These are phyloP conservation scores for Tribolium madens DNA, from an alignment of 1,140 invertebrate species.

Conservation along the genomic window DNA sequence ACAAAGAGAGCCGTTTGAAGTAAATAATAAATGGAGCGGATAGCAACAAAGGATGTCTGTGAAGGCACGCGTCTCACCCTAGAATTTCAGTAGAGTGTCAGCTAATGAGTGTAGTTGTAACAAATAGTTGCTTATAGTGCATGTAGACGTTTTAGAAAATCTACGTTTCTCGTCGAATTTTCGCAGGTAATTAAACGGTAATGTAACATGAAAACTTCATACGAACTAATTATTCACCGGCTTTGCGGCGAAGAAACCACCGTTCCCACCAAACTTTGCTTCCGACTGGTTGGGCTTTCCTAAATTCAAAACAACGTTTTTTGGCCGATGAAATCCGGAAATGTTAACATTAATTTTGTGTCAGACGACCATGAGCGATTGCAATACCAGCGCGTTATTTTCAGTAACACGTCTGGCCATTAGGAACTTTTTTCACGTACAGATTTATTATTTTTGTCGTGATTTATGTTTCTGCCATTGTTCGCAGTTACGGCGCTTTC, in stretches of 20 bases:
- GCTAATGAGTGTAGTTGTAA: conserved; percentile 26
- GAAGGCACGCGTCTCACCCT: conserved; percentile 30
- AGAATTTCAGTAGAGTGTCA: conserved; percentile 17
- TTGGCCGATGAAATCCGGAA: neutral
- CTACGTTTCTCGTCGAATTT: conserved; percentile 14
- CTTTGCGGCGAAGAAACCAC: neutral
- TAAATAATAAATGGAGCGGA: conserved; percentile 27
- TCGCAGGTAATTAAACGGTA: conserved; percentile 26
- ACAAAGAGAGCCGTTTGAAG: conserved; percentile 2
- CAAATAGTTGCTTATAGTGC: conserved; percentile 15
- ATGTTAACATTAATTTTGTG: conserved; percentile 12
- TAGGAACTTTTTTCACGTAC: conserved; percentile 31
- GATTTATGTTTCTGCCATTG: conserved; percentile 27
- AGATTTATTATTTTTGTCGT: conserved; percentile 28
- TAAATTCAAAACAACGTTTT: neutral
- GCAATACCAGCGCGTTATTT: conserved; percentile 4
- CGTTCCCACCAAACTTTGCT: neutral
- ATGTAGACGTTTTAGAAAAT: conserved; percentile 8
- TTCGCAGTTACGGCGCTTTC: neutral
- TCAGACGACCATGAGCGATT: conserved; percentile 11
- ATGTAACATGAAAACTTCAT: conserved; percentile 28
- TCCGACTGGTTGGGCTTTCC: neutral
- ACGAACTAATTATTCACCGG: conserved; percentile 34
- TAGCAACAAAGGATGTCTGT: conserved; percentile 25
- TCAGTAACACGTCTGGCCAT: conserved; percentile 25